These are phyloP conservation scores for Nephrocerus scutellatus DNA, from an alignment of 2,888 invertebrate species.

Conservation along the genomic window DNA sequence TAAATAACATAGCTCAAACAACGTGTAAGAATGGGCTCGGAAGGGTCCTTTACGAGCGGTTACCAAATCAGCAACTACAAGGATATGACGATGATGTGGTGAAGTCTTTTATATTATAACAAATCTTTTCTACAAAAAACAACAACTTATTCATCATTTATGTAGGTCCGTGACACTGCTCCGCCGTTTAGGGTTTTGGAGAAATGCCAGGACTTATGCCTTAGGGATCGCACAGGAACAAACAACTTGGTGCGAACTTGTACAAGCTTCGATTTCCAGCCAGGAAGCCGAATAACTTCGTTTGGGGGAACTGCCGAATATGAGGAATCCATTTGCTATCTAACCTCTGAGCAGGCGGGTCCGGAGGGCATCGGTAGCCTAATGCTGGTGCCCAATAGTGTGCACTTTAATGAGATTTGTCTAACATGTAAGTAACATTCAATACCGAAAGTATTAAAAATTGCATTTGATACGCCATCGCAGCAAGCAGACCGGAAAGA, in stretches of 20 bases:
- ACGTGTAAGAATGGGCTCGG: slow-evolving; percentile 87
- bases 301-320: slow-evolving; percentile 76
- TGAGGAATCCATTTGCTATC: slow-evolving; percentile 80
- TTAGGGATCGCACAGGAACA: slow-evolving; percentile 67
- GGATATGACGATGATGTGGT: slow-evolving; percentile 86
- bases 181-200: slow-evolving; percentile 82
- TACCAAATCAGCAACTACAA: slow-evolving; percentile 83
- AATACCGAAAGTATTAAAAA: neutral
- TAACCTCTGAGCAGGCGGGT: slow-evolving; percentile 76
- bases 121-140: neutral
- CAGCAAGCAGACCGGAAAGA: slow-evolving; percentile 76
- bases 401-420: slow-evolving; percentile 85
- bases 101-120: slow-evolving; percentile 43
- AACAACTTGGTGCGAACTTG: slow-evolving; percentile 79
- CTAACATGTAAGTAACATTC: slow-evolving; percentile 67
- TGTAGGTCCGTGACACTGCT: slow-evolving; percentile 69
- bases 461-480: too few species aligned
- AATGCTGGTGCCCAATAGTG: slow-evolving; percentile 83
- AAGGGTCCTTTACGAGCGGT: slow-evolving; percentile 77
- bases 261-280: slow-evolving; percentile 85
- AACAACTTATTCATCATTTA: neutral
- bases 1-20: slow-evolving; percentile 55
- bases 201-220: slow-evolving; percentile 79
- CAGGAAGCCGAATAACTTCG: slow-evolving; percentile 76
- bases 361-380: slow-evolving; percentile 84